Conservation (phyloP, 2,888 invertebrate species). For the Caradrina kadenii region DNA sequence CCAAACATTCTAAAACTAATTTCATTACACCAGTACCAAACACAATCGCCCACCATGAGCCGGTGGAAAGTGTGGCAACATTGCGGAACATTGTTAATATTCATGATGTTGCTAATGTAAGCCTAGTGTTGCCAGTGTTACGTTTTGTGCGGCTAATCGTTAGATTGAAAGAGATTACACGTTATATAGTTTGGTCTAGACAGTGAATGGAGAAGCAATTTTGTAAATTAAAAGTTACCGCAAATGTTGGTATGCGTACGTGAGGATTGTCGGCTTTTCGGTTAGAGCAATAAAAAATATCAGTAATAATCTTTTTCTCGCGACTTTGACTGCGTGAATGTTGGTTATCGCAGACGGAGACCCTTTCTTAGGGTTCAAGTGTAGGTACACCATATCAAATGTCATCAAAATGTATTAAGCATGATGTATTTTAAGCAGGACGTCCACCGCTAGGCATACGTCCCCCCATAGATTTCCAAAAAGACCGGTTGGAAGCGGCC, state of each 20-base stretch:
- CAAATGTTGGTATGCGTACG: not conserved
- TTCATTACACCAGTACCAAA: constrained; percentile 42
- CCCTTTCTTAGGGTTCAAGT: no score
- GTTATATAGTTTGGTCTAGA: constrained; percentile 48
- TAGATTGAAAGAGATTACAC: constrained; percentile 48
- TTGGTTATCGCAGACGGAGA: no score
- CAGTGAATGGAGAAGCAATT: constrained; percentile 20
- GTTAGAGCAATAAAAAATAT: no score
- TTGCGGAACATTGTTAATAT: constrained; percentile 68
- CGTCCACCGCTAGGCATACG: no score
- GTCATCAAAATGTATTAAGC: no score
- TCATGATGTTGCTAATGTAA: constrained; percentile 65
- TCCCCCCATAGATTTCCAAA: no score
- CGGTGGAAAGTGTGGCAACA: constrained; percentile 61
- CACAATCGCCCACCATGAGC: constrained; percentile 53
- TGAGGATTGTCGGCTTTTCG: not conserved
- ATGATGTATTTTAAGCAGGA: no score
- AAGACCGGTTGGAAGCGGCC: no score
- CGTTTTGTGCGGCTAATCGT: constrained; percentile 57
- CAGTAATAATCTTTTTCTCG: no score
- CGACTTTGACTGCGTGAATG: no score
- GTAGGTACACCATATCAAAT: no score
- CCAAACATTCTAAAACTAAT: constrained; percentile 35
- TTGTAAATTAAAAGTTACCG: constrained; percentile 24
- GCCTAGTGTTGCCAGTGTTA: constrained; percentile 46